These are phyloP conservation scores for Eleginops maclovinus DNA, from an alignment of 2,113 vertebrate genomes.

Conservation along the genomic window DNA sequence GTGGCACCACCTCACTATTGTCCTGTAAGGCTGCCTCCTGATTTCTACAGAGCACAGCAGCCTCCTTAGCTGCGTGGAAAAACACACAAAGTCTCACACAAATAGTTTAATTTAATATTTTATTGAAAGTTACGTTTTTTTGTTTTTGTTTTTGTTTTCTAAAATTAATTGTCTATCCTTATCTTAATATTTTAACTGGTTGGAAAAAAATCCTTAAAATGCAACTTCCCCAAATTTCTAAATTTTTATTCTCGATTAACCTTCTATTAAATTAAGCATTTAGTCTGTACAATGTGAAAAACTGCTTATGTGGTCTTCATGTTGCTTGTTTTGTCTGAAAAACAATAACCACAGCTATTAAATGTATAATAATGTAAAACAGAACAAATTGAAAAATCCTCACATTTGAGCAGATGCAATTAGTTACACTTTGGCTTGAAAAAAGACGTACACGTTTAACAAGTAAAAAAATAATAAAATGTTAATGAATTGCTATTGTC, in stretches of 20 bases:
- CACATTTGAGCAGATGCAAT: not conserved
- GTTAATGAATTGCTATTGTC: not conserved
- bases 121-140: not conserved
- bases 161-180: not conserved
- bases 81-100: not conserved
- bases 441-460: not conserved
- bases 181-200: not conserved
- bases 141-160: not conserved
- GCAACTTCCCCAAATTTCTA: too few species aligned
- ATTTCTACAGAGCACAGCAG: constrained; percentile 10
- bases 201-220: not conserved
- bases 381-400: not conserved
- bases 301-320: not conserved
- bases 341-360: not conserved
- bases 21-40: constrained; percentile 10
- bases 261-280: not conserved
- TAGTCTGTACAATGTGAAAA: not conserved
- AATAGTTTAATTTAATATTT: not conserved
- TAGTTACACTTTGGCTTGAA: not conserved
- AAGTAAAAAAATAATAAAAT: not conserved
- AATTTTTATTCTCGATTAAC: too few species aligned
- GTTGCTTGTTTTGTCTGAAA: not conserved
- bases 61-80: not conserved
- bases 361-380: not conserved
- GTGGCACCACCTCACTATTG: constrained; percentile 12